phyloP scores from a whole-genome alignment of 2,113 vertebrate genomes.

The Podarcis raffonei region DNA sequence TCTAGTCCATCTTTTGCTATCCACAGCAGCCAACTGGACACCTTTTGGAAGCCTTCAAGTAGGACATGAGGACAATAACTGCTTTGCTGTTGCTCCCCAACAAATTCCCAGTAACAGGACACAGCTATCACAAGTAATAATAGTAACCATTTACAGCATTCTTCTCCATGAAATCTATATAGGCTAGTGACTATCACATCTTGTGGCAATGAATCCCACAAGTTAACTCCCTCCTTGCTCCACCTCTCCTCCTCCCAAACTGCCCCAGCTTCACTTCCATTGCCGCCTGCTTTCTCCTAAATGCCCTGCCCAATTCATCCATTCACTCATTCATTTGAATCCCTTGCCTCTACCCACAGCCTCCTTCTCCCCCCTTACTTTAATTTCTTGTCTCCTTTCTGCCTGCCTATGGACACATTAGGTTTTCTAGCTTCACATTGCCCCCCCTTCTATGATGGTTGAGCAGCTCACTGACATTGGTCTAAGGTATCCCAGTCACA shows the following conservation, averaged over 20 bases:
- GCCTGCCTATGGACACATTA: background rate
- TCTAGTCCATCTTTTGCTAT: background rate
- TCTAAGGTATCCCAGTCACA: background rate
- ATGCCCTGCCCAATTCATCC: background rate
- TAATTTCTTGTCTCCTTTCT: background rate
- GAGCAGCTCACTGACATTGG: background rate
- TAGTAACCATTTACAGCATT: background rate
- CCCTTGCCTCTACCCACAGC: background rate
- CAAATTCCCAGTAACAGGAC: background rate
- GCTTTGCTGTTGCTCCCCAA: background rate
- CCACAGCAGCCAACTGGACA: background rate
- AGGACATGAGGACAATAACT: background rate
- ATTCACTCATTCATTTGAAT: background rate
- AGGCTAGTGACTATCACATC: background rate
- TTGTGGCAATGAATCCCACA: background rate
- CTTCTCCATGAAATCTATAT: background rate
- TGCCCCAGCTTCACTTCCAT: background rate
- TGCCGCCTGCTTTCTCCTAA: background rate
- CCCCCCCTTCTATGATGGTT: background rate
- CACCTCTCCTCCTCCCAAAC: too few relatives aligned
- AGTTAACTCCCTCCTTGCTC: background rate
- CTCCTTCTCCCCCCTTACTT: background rate
- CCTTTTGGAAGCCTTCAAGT: background rate
- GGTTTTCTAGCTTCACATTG: background rate
- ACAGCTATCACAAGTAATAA: background rate